Evolutionary conservation across 2,888 invertebrate species (phyloP), one percentile per base, ranked within the genome.

Genomic region (Yponomeuta sedellus): DNA sequence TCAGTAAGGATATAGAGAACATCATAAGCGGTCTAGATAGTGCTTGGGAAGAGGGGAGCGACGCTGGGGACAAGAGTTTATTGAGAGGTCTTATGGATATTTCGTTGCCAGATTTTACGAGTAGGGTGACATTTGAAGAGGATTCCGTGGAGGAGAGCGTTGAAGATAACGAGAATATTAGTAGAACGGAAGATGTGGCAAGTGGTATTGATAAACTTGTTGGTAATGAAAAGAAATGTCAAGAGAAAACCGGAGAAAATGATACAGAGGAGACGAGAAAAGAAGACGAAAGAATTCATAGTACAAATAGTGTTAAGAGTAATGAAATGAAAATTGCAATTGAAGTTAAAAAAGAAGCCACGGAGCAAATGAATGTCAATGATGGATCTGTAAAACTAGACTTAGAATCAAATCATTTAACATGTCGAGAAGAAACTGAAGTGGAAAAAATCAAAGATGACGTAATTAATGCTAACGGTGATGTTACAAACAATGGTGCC

Each of bases 11-110:
- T 67, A 79, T 80, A 12, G 70, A 77, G 68, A 79, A 70, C 69
- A 77, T 83, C 19, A 81, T 83, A 6, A 71, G 75, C 68, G 78
- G 78, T 68, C 71, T 85, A 0, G 72, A 69, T 39, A 64, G 2
- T 8, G 20, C 25, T n/a, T 57, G 57, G 28, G 64, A 64, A 10
- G 69, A 75, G 22, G 71, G 72, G 12, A 66, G 72, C 67, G 68
- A 71, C 39, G 58, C 3, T 34, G 61, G 63, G 10, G 19, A 10
- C 10, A 63, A 65, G 2, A 52, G 44, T 16, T 16, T 52, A 12
- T 16, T 52, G 44, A 52, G 3, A 3, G 12, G 44, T 8, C 12
- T 52, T 16, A 4, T 52, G 44, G 8, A 52, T 16, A 16, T 52
- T 52, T 52, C 44, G 12, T 0, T 52, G 16, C 44, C 44, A 34